Evolutionary conservation across 2,113 vertebrate genomes (phyloP).

Genomic region (Pitta sordida): DNA sequence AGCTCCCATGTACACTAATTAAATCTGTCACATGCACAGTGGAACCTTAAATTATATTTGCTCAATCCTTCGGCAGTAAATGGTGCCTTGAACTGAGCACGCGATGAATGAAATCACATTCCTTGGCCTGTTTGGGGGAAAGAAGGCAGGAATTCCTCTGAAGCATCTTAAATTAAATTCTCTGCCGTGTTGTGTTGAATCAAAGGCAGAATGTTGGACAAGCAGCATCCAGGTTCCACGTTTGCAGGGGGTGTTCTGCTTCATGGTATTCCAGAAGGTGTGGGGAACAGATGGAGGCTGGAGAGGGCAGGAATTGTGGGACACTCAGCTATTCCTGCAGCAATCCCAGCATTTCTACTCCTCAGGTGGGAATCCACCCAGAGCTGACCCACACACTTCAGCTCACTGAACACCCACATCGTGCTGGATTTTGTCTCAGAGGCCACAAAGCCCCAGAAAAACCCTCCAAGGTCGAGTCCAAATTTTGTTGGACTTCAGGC

Average conservation of each 20-base stretch:
- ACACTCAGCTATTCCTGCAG: background rate
- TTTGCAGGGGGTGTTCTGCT: background rate
- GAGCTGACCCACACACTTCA: background rate
- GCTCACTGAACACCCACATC: background rate
- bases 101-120: background rate
- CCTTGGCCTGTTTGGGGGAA: background rate
- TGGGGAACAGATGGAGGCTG: fast-evolving
- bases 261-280: background rate
- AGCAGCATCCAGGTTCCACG: background rate
- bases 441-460: background rate
- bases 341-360: background rate
- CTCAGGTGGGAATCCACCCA: background rate
- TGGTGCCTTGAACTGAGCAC: background rate
- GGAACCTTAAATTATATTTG: slow-evolving; percentile 48
- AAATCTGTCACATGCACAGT: slow-evolving; percentile 40
- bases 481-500: background rate
- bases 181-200: background rate
- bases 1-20: slow-evolving; percentile 40
- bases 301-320: background rate
- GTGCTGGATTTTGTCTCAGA: background rate
- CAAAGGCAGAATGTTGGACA: background rate
- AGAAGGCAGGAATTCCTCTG: background rate
- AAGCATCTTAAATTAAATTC: background rate
- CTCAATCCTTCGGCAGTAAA: slow-evolving; percentile 15
- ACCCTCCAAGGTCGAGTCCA: too few relatives aligned